A percentile compares a stretch with the other conserved stretches of the same genome.
Conservation (phyloP, 2,888 invertebrate species). For the Galeopsomyia nigrocyanea region DNA sequence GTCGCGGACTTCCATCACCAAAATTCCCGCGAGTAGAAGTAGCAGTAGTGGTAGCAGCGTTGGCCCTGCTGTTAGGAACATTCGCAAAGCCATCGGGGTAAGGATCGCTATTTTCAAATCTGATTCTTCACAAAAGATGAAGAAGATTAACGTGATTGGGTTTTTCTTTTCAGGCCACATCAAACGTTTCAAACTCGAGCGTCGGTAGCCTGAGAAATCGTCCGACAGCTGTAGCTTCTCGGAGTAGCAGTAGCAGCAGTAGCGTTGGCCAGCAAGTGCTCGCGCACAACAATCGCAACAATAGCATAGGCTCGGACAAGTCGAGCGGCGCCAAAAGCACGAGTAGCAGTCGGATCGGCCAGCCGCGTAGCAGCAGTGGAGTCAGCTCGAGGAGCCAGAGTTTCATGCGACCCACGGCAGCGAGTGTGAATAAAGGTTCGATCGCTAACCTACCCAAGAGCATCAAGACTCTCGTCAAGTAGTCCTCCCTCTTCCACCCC, state of each 20-base stretch:
- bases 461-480: conserved; percentile 60
- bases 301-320: conserved; percentile 32
- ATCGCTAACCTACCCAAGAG: conserved; percentile 64
- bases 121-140: neutral
- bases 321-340: neutral
- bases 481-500: neutral
- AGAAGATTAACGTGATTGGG: neutral
- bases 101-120: conserved; percentile 12
- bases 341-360: conserved; percentile 59
- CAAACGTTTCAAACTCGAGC: conserved; percentile 42
- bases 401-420: conserved; percentile 90
- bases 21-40: conserved; percentile 73
- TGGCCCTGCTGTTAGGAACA: conserved; percentile 67
- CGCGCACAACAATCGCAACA: conserved; percentile 12
- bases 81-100: conserved; percentile 55
- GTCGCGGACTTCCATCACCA: conserved; percentile 58
- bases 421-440: conserved; percentile 82
- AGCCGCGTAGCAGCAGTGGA: conserved; percentile 55
- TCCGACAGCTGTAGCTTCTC: conserved; percentile 57
- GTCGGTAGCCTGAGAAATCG: conserved; percentile 19
- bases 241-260: conserved; percentile 69
- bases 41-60: conserved; percentile 75
- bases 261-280: conserved; percentile 64
- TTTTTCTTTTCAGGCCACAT: conserved; percentile 43
- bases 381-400: conserved; percentile 61